These are phyloP conservation scores for Heliconius nattereri DNA, from an alignment of 1,140 invertebrate genomes.

Conservation along the genomic window DNA sequence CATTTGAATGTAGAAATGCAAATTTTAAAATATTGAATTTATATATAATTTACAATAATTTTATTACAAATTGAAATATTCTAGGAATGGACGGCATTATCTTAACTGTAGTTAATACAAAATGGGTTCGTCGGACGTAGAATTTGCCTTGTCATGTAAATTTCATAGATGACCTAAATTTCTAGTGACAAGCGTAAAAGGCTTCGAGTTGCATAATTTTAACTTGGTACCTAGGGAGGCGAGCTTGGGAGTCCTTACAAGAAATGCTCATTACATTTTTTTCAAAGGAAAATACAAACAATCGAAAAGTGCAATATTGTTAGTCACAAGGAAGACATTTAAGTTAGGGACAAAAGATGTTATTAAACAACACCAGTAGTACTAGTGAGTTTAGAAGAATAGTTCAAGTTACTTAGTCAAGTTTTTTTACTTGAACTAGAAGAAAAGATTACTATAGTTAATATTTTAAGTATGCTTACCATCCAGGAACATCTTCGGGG, in stretches of 20 bases:
- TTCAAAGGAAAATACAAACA: not conserved
- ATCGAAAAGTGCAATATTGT: constrained; percentile 51
- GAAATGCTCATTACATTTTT: not conserved
- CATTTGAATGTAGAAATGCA: constrained; percentile 1
- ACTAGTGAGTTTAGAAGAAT: constrained; percentile 60
- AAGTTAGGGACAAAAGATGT: constrained; percentile 53
- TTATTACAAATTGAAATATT: not conserved
- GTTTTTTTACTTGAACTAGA: constrained; percentile 62
- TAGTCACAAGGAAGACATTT: constrained; percentile 73
- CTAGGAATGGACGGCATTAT: constrained; percentile 45
- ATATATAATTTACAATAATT: not conserved
- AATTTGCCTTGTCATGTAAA: constrained; percentile 55
- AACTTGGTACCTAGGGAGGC: constrained; percentile 41
- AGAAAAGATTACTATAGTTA: constrained; percentile 33
- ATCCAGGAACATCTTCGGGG: constrained; percentile 96
- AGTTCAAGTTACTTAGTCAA: constrained; percentile 66
- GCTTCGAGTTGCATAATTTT: constrained; percentile 42
- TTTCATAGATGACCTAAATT: constrained; percentile 38
- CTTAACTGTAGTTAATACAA: constrained; percentile 39
- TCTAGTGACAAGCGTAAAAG: constrained; percentile 11
- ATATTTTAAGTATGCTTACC: constrained; percentile 84
- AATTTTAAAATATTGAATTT: not conserved
- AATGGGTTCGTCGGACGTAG: constrained; percentile 31
- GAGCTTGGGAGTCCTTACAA: constrained; percentile 25
- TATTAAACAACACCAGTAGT: constrained; percentile 61